Evolutionary conservation across 2,113 vertebrate genomes (phyloP).

Genomic region (Lophotis ruficrista): DNA sequence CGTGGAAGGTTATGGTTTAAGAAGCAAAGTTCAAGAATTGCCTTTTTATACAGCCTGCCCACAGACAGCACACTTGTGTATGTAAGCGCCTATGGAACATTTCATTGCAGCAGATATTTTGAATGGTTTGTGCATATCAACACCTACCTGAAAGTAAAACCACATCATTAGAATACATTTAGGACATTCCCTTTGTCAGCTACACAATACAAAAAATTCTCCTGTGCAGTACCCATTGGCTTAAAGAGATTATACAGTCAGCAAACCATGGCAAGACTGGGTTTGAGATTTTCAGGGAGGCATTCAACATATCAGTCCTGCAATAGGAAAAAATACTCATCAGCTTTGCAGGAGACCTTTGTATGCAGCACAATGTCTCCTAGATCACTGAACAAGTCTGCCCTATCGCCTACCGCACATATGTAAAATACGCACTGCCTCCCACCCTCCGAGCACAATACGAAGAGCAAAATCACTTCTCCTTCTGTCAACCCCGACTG

Average conservation of each 20-base stretch:
- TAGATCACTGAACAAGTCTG: neutral
- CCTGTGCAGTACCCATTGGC: neutral
- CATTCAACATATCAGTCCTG: neutral
- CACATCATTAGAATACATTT: neutral
- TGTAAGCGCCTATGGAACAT: neutral
- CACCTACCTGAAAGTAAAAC: neutral
- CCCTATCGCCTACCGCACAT: neutral
- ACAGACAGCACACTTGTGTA: neutral
- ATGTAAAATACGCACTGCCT: neutral
- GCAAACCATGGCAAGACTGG: neutral
- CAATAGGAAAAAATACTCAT: neutral
- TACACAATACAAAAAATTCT: neutral
- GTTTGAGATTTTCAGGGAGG: neutral
- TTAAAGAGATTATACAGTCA: neutral
- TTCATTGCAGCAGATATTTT: neutral
- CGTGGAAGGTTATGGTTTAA: constrained; percentile 22
- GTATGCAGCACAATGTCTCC: neutral
- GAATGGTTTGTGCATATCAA: neutral
- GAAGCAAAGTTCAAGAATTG: neutral
- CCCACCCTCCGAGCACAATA: neutral
- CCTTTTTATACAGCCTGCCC: neutral
- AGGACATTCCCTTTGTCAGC: neutral
- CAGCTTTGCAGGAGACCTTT: neutral
- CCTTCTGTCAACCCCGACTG: neutral
- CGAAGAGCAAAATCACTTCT: constrained; percentile 8